Base-by-base conservation (phyloP, 2,797 vertebrate species). In the Paedocypris micromegethes region DNA sequence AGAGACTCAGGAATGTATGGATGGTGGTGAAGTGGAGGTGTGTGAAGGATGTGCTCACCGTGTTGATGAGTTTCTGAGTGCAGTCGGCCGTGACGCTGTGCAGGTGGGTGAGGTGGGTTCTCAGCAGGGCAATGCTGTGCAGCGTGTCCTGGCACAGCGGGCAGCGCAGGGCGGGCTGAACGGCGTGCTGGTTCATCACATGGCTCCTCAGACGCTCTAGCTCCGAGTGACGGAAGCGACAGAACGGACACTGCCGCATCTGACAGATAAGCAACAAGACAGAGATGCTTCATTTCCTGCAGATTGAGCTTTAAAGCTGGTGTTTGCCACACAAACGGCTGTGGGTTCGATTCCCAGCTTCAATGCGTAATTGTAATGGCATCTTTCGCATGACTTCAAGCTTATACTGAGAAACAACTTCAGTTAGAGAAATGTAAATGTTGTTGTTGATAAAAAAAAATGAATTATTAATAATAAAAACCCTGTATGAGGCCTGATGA, bases 31-130 rank as follows among this genome's bases (percentile, higher is more conserved):
- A 23, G 23, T 23, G 23, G 23, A 23, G 23, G 23, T 23, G 23
- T 23, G 23, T 23, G 23, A 23, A 23, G 23, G 23, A 23, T 6
- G 4, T 23, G 47, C 94, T 92, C 84, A 98, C 96, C 83, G 92
- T 88, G 85, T 93, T 89, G 78, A 98, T 95, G 87, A 98, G 94
- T 64, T 97, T 98, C 81, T 98, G 94, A 0, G 98, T 95, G 0
- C 96, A 98, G 89, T 98, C 96, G 0, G 94, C 93, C 0, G 96
- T 93, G 84, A 98, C 96, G 52, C 83, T 98, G 90, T 98, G 96
- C 80, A 97, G 90, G 74, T 97, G 94, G 67, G 94, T 94, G 84
- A 98, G 95, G 77, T 95, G 92, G 78, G 88, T 85, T 76, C 83
- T 77, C 56, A 77, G 67, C 75, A 91, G 75, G 77, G 74, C 50